phyloP scores from a whole-genome alignment of 2,888 invertebrate species.

The Drosophila lacicola region DNA sequence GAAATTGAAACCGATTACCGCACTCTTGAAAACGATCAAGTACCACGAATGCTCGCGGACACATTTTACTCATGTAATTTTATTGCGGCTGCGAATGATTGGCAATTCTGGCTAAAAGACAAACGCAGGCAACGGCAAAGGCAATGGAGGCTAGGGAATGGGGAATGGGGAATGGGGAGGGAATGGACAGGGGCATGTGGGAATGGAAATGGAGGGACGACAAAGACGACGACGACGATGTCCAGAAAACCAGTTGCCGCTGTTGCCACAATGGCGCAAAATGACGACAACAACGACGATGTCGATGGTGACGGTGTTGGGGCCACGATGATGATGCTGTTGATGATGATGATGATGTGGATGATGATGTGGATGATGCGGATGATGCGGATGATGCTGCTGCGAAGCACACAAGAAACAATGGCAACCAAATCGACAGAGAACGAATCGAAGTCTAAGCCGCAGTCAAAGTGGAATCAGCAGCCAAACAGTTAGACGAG shows the following conservation, averaged over 20 bases:
- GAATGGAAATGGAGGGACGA: constrained; percentile 7
- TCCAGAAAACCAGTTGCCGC: constrained; percentile 68
- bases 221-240: constrained; percentile 21
- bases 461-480: constrained; percentile 31
- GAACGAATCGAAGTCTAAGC: constrained; percentile 37
- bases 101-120: constrained; percentile 80
- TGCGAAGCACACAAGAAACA: constrained; percentile 45
- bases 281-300: constrained; percentile 32
- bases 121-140: constrained; percentile 55
- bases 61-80: constrained; percentile 83
- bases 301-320: constrained; percentile 7
- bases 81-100: constrained; percentile 81
- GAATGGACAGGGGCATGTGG: constrained; percentile 8
- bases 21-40: constrained; percentile 81
- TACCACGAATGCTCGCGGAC: constrained; percentile 81
- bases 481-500: constrained; percentile 55
- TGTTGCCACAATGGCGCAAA: constrained; percentile 50
- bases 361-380: constrained; percentile 28
- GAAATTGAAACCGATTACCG: constrained; percentile 83
- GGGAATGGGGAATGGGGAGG: not conserved
- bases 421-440: constrained; percentile 60
- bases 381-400: constrained; percentile 28
- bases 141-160: constrained; percentile 14
- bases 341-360: constrained; percentile 15
- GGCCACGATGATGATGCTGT: constrained; percentile 1